phyloP scores from a whole-genome alignment of 92 coral and sea anemone genomes.

The Blastomussa wellsi region DNA sequence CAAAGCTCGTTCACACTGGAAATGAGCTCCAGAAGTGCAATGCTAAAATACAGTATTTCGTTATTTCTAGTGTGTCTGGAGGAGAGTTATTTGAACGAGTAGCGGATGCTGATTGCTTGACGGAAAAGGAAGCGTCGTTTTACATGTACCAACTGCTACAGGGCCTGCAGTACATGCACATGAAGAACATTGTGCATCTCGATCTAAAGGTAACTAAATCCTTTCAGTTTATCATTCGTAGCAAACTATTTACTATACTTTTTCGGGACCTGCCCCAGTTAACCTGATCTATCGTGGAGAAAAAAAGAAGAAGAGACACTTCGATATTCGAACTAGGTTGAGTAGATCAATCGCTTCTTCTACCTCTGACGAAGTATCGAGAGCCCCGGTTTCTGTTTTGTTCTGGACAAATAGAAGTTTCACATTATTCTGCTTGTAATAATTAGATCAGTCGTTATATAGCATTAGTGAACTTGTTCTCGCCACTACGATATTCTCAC shows the following conservation, averaged over 20 bases:
- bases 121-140: constrained; percentile 90
- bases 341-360: too few relatives aligned
- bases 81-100: constrained; percentile 96
- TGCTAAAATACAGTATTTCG: not conserved
- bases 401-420: too few relatives aligned
- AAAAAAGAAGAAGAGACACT: too few relatives aligned
- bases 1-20: not conserved
- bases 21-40: not conserved
- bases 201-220: constrained; percentile 79
- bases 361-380: too few relatives aligned
- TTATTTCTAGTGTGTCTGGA: constrained; percentile 75
- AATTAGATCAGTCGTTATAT: too few relatives aligned
- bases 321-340: too few relatives aligned
- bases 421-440: too few relatives aligned
- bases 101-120: constrained; percentile 84
- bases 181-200: constrained; percentile 80
- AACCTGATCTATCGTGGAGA: not conserved
- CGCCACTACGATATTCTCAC: too few relatives aligned
- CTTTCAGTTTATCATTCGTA: not conserved
- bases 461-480: too few relatives aligned
- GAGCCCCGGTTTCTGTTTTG: too few relatives aligned
- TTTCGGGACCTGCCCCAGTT: not conserved
- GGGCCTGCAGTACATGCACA: constrained; percentile 90
- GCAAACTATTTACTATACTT: too few relatives aligned
- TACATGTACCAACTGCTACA: constrained; percentile 93